Conservation (phyloP, 2,797 vertebrate genomes). For the Lepilemur ruficaudatus region DNA sequence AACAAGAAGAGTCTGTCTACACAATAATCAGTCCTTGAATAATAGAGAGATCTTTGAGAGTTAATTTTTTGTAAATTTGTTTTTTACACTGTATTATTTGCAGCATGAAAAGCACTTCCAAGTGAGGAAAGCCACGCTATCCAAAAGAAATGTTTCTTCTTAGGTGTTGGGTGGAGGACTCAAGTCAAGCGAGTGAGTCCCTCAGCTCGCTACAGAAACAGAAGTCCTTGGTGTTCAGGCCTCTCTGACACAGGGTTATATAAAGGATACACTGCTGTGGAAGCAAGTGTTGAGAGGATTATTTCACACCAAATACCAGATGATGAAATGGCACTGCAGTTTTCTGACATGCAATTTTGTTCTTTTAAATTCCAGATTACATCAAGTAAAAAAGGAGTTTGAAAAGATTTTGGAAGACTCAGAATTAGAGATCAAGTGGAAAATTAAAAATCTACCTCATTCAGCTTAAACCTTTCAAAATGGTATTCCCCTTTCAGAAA, state of each 20-base stretch:
- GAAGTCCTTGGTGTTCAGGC: not conserved
- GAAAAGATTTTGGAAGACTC: not conserved
- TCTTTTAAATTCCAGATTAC: not conserved
- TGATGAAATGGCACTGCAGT: not conserved
- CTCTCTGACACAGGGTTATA: not conserved
- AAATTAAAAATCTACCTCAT: not conserved
- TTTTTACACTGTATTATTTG: not conserved
- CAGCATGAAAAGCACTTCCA: not conserved
- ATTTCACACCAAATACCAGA: not conserved
- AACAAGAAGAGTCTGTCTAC: not conserved
- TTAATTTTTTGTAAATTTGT: not conserved
- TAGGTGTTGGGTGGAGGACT: not conserved
- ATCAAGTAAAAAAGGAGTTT: constrained; percentile 10
- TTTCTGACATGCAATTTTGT: not conserved
- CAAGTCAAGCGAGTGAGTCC: not conserved
- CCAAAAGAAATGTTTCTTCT: not conserved
- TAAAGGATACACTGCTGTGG: not conserved
- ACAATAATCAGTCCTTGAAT: not conserved
- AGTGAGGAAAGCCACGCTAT: not conserved
- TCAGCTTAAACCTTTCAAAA: not conserved
- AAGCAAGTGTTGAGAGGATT: not conserved
- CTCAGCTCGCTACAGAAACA: not conserved
- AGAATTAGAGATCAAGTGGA: not conserved
- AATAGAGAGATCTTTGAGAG: not conserved
- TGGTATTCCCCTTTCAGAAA: constrained; percentile 44